phyloP scores from a whole-genome alignment of 2,113 vertebrate genomes.

The Phoenicopterus ruber region DNA sequence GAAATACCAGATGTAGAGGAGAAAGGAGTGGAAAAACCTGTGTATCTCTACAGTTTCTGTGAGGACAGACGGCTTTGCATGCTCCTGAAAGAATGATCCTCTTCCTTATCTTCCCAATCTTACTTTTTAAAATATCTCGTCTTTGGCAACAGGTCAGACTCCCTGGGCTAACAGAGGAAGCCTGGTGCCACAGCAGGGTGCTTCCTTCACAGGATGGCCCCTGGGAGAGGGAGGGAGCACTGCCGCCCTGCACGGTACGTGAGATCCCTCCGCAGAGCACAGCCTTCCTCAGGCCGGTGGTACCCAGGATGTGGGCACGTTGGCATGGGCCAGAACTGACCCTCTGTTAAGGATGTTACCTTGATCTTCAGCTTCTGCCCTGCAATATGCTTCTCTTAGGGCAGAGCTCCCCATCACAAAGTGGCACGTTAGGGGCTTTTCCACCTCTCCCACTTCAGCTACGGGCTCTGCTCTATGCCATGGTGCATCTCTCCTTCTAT shows the following conservation, averaged over 20 bases:
- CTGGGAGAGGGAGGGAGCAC: not conserved
- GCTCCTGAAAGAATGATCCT: not conserved
- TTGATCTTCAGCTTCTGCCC: not conserved
- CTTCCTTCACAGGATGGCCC: not conserved
- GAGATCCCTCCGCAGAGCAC: not conserved
- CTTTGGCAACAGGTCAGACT: not conserved
- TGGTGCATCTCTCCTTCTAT: not conserved
- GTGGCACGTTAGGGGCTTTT: not conserved
- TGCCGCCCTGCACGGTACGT: accelerated
- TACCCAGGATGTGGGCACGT: not conserved
- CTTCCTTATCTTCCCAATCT: not conserved
- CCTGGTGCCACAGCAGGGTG: not conserved
- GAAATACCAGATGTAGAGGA: not conserved
- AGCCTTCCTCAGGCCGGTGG: not conserved
- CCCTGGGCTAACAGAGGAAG: not conserved
- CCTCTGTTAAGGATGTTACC: not conserved
- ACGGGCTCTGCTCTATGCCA: not conserved
- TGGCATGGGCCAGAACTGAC: not conserved
- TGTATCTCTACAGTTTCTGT: not conserved
- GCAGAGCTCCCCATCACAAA: not conserved
- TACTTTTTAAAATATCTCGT: not conserved
- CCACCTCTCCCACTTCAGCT: not conserved
- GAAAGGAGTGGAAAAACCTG: not conserved
- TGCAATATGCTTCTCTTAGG: not conserved
- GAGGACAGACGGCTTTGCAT: not conserved